These are phyloP conservation scores for Oxyruncus cristatus DNA, from an alignment of 2,113 vertebrate genomes.

Conservation along the genomic window DNA sequence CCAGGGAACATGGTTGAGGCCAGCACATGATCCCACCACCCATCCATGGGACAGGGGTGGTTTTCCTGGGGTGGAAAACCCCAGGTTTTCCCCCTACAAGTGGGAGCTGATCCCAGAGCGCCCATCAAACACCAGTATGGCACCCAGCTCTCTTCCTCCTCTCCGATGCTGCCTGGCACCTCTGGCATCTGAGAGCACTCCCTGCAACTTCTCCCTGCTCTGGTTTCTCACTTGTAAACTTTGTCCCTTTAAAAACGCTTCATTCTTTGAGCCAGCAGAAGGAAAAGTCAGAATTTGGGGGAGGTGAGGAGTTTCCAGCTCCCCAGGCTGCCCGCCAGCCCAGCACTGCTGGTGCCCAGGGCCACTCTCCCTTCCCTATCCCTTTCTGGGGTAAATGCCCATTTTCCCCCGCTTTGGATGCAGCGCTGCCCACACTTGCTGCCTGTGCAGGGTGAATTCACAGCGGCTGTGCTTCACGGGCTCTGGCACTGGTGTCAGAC, in stretches of 20 bases:
- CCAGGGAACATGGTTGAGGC: background rate
- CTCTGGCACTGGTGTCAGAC: background rate
- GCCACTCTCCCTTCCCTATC: background rate
- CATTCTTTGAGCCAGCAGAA: background rate
- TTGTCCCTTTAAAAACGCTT: background rate
- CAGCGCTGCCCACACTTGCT: background rate
- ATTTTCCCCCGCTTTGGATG: accelerated
- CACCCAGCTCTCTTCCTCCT: background rate
- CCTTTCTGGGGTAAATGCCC: background rate
- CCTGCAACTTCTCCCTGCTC: background rate
- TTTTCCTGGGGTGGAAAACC: too few species aligned
- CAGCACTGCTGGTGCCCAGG: background rate
- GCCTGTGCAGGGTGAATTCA: background rate
- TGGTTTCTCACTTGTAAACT: background rate
- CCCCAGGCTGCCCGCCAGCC: background rate
- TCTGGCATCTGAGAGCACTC: background rate
- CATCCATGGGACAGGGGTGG: background rate
- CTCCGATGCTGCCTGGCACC: background rate
- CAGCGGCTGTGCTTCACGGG: background rate
- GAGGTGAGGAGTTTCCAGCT: background rate
- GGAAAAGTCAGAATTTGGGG: background rate
- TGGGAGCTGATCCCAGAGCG: too few species aligned
- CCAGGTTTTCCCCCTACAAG: too few species aligned
- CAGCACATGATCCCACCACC: background rate
- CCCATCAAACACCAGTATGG: background rate